A percentile compares a stretch with the other conserved stretches of the same genome.
Conservation (phyloP, 2,888 invertebrate genomes). For the Neuroscelio doddi region DNA sequence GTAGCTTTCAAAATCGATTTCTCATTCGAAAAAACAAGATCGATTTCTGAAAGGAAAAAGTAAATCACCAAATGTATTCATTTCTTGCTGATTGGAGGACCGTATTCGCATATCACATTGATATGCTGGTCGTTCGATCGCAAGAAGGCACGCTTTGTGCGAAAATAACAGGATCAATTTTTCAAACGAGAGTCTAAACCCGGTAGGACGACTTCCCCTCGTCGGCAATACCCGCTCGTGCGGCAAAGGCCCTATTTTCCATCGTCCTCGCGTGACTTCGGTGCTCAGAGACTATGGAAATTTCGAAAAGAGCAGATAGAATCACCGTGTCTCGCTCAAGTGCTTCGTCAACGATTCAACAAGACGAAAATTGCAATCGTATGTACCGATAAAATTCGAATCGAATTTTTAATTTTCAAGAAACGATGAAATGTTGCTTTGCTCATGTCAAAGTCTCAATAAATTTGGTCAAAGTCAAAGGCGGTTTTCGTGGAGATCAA, state of each 20-base stretch:
- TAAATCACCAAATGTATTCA: conserved; percentile 41
- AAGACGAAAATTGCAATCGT: too few species aligned
- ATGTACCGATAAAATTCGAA: too few species aligned
- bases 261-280: conserved; percentile 33
- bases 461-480: too few species aligned
- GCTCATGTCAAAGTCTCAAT: too few species aligned
- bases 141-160: conserved; percentile 42
- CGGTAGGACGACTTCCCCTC: conserved; percentile 41
- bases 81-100: conserved; percentile 42
- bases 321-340: conserved; percentile 16
- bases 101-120: conserved; percentile 41
- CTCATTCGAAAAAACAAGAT: too few species aligned
- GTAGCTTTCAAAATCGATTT: too few species aligned
- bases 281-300: conserved; percentile 43
- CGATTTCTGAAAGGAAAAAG: conserved; percentile 20
- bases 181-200: conserved; percentile 41
- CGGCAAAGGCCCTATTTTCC: conserved; percentile 29
- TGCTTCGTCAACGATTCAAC: conserved; percentile 1
- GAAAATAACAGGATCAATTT: conserved; percentile 47
- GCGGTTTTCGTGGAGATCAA: too few species aligned
- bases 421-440: too few species aligned
- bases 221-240: conserved; percentile 43
- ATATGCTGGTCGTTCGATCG: conserved; percentile 41
- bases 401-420: too few species aligned
- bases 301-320: conserved; percentile 25